phyloP scores from a whole-genome alignment of 2,888 invertebrate species.

The Icerya purchasi region DNA sequence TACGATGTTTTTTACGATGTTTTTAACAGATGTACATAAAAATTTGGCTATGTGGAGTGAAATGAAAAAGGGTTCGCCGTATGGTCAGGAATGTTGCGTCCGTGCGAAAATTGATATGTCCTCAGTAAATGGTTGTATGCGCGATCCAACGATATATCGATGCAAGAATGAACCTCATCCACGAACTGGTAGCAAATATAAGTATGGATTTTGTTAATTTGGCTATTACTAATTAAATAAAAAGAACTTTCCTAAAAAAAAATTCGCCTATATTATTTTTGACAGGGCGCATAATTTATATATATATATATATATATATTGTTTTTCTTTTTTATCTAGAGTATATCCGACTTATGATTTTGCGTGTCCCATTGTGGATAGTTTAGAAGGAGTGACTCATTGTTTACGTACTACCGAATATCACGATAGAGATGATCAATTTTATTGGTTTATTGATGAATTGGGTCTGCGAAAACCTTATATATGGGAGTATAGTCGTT shows the following conservation, averaged over 20 bases:
- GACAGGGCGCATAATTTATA: too few relatives aligned
- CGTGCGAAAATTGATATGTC: conserved; percentile 95
- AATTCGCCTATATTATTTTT: too few relatives aligned
- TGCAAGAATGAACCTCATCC: conserved; percentile 86
- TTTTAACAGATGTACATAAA: conserved; percentile 45
- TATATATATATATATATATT: not conserved
- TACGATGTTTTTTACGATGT: conserved; percentile 1
- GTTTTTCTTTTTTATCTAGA: conserved; percentile 31
- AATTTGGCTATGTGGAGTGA: conserved; percentile 82
- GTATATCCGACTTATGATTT: conserved; percentile 99
- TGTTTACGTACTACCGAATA: conserved; percentile 95
- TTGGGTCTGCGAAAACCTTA: conserved; percentile 67
- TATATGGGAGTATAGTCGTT: conserved; percentile 80
- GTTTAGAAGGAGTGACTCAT: conserved; percentile 91
- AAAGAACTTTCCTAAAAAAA: too few relatives aligned
- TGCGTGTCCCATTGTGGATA: conserved; percentile 97
- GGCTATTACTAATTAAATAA: too few relatives aligned
- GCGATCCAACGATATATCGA: conserved; percentile 95
- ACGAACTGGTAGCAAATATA: conserved; percentile 80
- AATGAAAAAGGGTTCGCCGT: conserved; percentile 64
- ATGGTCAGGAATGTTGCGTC: conserved; percentile 77
- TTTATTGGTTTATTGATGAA: conserved; percentile 88
- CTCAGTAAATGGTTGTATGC: conserved; percentile 83
- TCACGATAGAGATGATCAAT: conserved; percentile 92
- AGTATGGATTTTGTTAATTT: conserved; percentile 41